Evolutionary conservation across 2,888 invertebrate genomes (phyloP).

Genomic region (Campoletis raptor): DNA sequence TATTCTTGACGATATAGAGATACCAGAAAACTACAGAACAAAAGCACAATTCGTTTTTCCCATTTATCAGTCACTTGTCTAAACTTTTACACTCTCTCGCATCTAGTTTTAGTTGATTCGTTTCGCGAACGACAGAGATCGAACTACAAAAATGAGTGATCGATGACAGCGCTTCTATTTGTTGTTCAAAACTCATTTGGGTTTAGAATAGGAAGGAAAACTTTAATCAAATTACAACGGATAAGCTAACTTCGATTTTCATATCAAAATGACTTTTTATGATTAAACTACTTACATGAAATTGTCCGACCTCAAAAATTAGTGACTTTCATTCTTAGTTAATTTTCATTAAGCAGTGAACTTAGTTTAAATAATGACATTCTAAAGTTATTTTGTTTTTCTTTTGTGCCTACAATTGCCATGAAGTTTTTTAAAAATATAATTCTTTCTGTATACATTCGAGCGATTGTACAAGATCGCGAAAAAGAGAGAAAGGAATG

Average conservation of each 20-base stretch:
- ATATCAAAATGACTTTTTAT: not conserved
- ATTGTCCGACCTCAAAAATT: not conserved
- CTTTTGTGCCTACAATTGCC: not conserved
- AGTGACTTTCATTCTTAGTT: not conserved
- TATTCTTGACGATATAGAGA: not conserved
- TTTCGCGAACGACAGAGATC: not conserved
- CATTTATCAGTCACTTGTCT: not conserved
- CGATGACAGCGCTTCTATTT: too few relatives aligned
- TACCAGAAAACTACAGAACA: not conserved
- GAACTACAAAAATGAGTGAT: not conserved
- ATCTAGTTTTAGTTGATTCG: not conserved
- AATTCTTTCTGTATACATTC: not conserved
- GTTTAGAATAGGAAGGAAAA: not conserved
- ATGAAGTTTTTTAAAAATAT: not conserved
- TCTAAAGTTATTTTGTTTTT: too few relatives aligned
- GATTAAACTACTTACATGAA: not conserved
- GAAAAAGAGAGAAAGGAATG: slow-evolving; percentile 58
- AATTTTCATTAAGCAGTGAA: not conserved
- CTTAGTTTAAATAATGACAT: not conserved
- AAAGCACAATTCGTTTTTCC: not conserved
- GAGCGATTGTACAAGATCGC: slow-evolving; percentile 27
- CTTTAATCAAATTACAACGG: not conserved
- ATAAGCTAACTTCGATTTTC: too few relatives aligned
- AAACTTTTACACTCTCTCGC: not conserved
- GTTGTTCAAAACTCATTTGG: not conserved